A percentile compares a stretch with the other conserved stretches of the same genome.
Evolutionary conservation across 92 coral and sea anemone genomes (phyloP).

Genomic region (Actinernus sp.): DNA sequence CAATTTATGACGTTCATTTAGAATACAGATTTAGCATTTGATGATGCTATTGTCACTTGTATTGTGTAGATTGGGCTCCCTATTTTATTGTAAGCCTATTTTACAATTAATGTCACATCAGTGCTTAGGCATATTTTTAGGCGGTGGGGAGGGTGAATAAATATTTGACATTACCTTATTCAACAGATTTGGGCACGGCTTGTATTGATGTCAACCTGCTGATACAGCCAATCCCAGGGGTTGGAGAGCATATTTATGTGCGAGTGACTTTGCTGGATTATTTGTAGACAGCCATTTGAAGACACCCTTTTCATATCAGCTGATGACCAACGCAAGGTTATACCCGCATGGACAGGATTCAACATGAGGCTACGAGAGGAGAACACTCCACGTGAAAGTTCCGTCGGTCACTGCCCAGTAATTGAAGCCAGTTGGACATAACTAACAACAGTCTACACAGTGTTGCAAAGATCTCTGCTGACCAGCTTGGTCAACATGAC

Average conservation of each 20-base stretch:
- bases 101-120: too few relatives aligned
- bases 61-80: too few relatives aligned
- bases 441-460: slow-evolving; percentile 56
- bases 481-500: too few relatives aligned
- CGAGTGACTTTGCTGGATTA: slow-evolving; percentile 57
- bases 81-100: too few relatives aligned
- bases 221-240: slow-evolving; percentile 6
- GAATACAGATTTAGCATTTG: too few relatives aligned
- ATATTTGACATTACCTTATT: slow-evolving; percentile 55
- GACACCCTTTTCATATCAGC: slow-evolving; percentile 19
- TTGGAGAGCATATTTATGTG: slow-evolving; percentile 11
- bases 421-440: slow-evolving; percentile 68
- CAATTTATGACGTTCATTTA: too few relatives aligned
- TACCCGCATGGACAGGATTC: slow-evolving; percentile 58
- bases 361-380: slow-evolving; percentile 24
- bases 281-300: slow-evolving; percentile 43
- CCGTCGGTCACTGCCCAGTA: slow-evolving; percentile 58
- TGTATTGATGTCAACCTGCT: slow-evolving; percentile 26
- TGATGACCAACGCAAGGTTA: slow-evolving; percentile 21
- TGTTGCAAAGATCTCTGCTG: slow-evolving; percentile 41
- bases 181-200: slow-evolving; percentile 63
- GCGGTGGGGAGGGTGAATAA: too few relatives aligned
- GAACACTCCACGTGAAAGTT: too few relatives aligned
- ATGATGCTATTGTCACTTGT: too few relatives aligned
- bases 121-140: too few relatives aligned